Evolutionary conservation across 2,113 vertebrate species (phyloP), one percentile per base, ranked within the genome.

Genomic region (Ellobius talpinus): DNA sequence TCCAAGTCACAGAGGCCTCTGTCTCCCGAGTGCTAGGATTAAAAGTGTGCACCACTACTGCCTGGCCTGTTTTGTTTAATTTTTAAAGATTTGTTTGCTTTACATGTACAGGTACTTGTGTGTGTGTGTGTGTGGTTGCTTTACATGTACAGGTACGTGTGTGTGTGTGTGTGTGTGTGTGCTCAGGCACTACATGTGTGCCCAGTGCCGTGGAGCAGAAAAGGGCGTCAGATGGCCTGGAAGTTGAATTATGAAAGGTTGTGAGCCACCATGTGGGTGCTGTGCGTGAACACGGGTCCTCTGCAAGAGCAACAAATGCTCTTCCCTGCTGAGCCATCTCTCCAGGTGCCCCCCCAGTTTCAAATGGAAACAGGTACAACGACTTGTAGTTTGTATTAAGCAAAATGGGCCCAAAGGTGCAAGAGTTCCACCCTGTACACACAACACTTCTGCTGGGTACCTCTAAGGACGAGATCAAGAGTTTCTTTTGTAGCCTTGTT

Each of bases 381-480:
- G 26, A 10, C 26, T 7, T 29, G 31, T 7, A 33, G 52, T 52
- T 63, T 88, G 10, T 66, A 8, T 2, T 29, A 58, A 58, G 47
- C 82, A 29, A 66, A 86, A 68, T 14, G 36, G 47, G 5, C 52
- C 74, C 87, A 11, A 0, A 0, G 36, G 7, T 17, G 1, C 58
- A 36, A 29, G 14, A 45, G 0, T 19, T 24, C 26, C 72, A 58
- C 6, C n/a, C 29, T 17, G 4, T 3, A 31, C 10, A 31, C 1
- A 16, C 0, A 0, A 39, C 14, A 58, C 3, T 16, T 26, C 45
- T 66, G 13, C 10, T 21, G 1, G 36, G 21, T 16, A 13, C 50
- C 14, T 52, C n/a, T 13, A 29, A 36, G 61, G 55, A 72, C 19
- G 6, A 0, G 36, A 55, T 36, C 36, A 14, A 82, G 21, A 63